Evolutionary conservation across 2,113 vertebrate species (phyloP).

Genomic region (Dipodomys spectabilis): DNA sequence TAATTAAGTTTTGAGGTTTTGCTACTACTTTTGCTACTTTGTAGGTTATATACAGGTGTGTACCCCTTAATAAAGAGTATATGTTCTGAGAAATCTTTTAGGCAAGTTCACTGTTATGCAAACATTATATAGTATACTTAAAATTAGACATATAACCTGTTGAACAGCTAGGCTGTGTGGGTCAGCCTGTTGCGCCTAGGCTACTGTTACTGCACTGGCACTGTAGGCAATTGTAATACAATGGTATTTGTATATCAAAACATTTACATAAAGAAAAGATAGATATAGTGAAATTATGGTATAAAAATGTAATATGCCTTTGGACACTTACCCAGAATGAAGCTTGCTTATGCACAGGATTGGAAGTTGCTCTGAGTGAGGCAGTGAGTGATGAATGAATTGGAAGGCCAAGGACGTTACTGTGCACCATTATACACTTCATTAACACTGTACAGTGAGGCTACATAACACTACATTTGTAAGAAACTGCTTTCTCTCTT

Average conservation of each 20-base stretch:
- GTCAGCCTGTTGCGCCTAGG: neutral
- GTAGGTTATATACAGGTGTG: neutral
- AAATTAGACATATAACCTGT: neutral
- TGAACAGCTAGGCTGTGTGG: neutral
- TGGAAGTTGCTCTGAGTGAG: neutral
- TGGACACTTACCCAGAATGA: neutral
- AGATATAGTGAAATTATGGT: neutral
- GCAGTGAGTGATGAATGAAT: neutral
- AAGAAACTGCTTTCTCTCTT: neutral
- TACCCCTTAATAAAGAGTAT: neutral
- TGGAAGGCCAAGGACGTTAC: too few relatives aligned
- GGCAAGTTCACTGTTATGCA: neutral
- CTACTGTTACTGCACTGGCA: neutral
- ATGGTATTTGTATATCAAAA: neutral
- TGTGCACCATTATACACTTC: neutral
- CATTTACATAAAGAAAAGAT: neutral
- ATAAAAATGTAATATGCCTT: neutral
- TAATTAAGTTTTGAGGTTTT: slow-evolving; percentile 30
- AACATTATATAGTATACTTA: neutral
- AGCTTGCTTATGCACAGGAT: neutral
- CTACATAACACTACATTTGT: neutral
- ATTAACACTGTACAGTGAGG: neutral
- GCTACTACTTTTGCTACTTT: neutral
- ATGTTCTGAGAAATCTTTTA: neutral
- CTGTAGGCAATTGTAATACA: neutral